These are phyloP conservation scores for Dryocosmus kuriphilus DNA, from an alignment of 2,888 invertebrate species.

Conservation along the genomic window DNA sequence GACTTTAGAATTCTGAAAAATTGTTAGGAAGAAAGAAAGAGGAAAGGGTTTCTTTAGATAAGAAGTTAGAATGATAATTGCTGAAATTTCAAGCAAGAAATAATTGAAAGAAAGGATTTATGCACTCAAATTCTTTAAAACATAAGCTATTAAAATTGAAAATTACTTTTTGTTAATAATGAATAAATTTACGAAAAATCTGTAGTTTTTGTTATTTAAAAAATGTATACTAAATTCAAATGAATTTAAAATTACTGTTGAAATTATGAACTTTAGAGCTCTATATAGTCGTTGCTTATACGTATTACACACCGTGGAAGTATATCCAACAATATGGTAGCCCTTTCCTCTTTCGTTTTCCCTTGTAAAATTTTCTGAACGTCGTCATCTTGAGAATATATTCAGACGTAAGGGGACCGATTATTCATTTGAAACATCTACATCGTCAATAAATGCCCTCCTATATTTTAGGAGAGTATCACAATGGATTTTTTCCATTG, in stretches of 20 bases:
- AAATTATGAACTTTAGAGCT: not conserved
- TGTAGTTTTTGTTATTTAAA: no score
- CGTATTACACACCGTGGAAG: conserved; percentile 66
- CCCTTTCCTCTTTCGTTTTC: conserved; percentile 58
- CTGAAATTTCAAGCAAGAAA: no score
- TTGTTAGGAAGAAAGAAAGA: not conserved
- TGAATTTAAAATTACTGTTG: not conserved
- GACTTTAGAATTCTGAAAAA: not conserved
- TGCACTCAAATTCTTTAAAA: no score
- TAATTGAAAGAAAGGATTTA: no score
- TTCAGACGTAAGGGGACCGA: conserved; percentile 61
- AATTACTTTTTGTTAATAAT: not conserved
- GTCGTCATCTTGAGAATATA: conserved; percentile 67
- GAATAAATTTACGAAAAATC: not conserved
- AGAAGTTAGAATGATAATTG: not conserved
- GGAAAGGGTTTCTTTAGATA: not conserved
- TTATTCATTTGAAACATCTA: conserved; percentile 70
- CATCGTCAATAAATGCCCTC: conserved; percentile 63
- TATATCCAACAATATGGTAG: conserved; percentile 67
- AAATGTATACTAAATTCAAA: not conserved
- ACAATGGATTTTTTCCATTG: conserved; percentile 67
- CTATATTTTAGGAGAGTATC: conserved; percentile 63
- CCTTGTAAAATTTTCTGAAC: conserved; percentile 63
- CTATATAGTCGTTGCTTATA: conserved; percentile 21
- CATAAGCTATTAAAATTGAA: no score